Evolutionary conservation across 2,113 vertebrate genomes (phyloP).

Genomic region (Amia ocellicauda): DNA sequence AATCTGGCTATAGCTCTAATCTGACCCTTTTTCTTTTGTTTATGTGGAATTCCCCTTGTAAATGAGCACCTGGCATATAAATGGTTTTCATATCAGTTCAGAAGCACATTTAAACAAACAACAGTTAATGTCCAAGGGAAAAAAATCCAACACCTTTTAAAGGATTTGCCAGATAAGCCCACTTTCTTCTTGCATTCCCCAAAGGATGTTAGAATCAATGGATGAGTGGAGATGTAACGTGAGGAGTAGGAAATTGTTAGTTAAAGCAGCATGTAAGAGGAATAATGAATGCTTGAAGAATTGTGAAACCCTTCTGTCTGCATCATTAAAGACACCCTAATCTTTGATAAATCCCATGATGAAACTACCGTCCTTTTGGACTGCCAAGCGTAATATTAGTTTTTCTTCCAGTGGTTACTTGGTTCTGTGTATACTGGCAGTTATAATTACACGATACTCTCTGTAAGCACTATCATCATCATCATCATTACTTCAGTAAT

Average conservation of each 20-base stretch:
- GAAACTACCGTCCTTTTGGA: no score
- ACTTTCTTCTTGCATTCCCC: slow-evolving; percentile 36
- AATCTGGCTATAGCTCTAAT: no score
- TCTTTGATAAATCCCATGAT: slow-evolving; percentile 41
- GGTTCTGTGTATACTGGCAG: slow-evolving; percentile 18
- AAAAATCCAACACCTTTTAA: slow-evolving; percentile 60
- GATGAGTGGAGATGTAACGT: slow-evolving; percentile 60
- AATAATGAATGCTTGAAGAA: slow-evolving; percentile 50
- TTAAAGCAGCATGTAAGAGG: slow-evolving; percentile 48
- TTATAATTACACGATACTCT: no score
- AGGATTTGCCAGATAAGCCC: slow-evolving; percentile 63
- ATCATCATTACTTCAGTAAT: slow-evolving; percentile 28
- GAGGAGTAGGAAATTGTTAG: slow-evolving; percentile 43
- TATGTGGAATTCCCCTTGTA: no score
- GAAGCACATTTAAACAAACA: slow-evolving; percentile 32
- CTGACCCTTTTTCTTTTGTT: no score
- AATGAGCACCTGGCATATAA: no score
- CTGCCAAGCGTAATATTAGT: no score
- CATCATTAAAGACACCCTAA: slow-evolving; percentile 51
- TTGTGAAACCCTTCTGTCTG: slow-evolving; percentile 29
- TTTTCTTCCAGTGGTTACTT: no score
- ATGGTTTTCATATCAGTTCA: background rate
- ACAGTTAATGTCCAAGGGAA: slow-evolving; percentile 49
- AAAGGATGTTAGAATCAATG: slow-evolving; percentile 56
- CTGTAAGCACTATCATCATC: no score